These are phyloP conservation scores for Loxodonta africana DNA, from an alignment of 2,113 vertebrate genomes.

Conservation along the genomic window DNA sequence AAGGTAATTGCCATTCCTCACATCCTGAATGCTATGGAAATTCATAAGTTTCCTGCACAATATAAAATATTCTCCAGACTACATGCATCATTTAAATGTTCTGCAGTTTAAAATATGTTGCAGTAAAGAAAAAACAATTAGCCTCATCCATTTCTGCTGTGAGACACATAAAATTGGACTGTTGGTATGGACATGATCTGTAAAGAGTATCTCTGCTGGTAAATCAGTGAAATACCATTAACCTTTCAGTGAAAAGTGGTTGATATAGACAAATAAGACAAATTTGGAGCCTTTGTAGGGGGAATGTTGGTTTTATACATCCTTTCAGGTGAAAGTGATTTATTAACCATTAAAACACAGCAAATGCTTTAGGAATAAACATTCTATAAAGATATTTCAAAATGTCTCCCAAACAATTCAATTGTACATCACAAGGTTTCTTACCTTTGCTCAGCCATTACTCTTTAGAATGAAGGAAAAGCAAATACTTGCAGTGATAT, in stretches of 20 bases:
- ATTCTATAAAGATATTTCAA: conserved; percentile 31
- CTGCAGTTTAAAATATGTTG: conserved; percentile 55
- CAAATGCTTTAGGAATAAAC: conserved; percentile 38
- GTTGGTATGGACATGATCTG: conserved; percentile 3
- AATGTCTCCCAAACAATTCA: conserved; percentile 41
- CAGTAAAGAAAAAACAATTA: conserved; percentile 54
- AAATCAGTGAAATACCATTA: conserved; percentile 50
- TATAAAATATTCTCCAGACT: conserved; percentile 24
- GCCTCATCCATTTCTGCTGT: background rate
- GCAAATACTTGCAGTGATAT: conserved; percentile 1
- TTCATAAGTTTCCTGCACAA: background rate
- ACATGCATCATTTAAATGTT: conserved; percentile 51
- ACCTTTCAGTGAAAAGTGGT: conserved; percentile 62
- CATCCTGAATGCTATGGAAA: conserved; percentile 46
- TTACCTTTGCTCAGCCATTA: conserved; percentile 16
- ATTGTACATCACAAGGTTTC: background rate
- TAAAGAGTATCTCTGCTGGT: conserved; percentile 34
- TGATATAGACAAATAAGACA: conserved; percentile 51
- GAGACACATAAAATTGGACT: conserved; percentile 66
- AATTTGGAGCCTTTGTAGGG: conserved; percentile 2
- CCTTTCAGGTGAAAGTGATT: conserved; percentile 43
- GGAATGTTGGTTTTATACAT: background rate
- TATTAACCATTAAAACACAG: conserved; percentile 60
- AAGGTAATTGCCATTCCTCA: conserved; percentile 4
- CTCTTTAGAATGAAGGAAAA: background rate